Base-by-base conservation (phyloP, 2,113 vertebrate species). In the Oreocharis arfaki region DNA sequence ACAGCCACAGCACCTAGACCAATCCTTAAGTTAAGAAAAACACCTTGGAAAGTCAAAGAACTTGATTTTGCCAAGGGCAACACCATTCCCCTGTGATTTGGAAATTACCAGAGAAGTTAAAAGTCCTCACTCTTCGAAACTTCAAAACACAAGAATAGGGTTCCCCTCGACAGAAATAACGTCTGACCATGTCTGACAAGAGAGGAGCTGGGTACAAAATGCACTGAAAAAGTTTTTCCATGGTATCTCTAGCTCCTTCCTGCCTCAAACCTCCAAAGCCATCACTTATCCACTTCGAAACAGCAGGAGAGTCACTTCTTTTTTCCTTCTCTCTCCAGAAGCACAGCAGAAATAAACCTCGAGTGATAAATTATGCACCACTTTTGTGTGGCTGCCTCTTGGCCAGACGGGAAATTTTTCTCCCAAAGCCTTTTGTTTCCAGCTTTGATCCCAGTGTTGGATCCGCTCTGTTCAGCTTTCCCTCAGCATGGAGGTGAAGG, bases 291-390 rank as follows among this genome's bases (percentile, higher is more conserved):
- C 71, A 79, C 90, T 96, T 61, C 2, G 5, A 91, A 94, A 91
- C 60, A 89, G 39, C 91, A 93, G 85, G 79, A 90, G 77, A 93
- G 83, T 90, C 74, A 78, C 57, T 90, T 81, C 92, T 91, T 94
- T 95, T 69, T 86, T 81, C 70, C 79, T 87, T 79, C 57, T 46
- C 47, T 96, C 90, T 97, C 95, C 89, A 95, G 90, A 96, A 98
- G 83, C 65, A 71, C 32, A 68, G 87, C 85, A 96, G 89, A 95
- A 96, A 97, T 96, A 97, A 97, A 97, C 95, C 82, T 96, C 26
- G 3, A 83, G 95, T 96, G 97, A 98, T 98, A 98, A 97, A 98
- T 98, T 97, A 97, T 96, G 95, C 92, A 97, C 96, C 95, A 98
- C 96, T 94, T 98, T 97, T 97, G 97, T 98, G 97, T 84, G 28